A percentile compares a stretch with the other conserved stretches of the same genome.
Conservation (phyloP, 2,797 vertebrate genomes). For the Crenuchus spilurus region DNA sequence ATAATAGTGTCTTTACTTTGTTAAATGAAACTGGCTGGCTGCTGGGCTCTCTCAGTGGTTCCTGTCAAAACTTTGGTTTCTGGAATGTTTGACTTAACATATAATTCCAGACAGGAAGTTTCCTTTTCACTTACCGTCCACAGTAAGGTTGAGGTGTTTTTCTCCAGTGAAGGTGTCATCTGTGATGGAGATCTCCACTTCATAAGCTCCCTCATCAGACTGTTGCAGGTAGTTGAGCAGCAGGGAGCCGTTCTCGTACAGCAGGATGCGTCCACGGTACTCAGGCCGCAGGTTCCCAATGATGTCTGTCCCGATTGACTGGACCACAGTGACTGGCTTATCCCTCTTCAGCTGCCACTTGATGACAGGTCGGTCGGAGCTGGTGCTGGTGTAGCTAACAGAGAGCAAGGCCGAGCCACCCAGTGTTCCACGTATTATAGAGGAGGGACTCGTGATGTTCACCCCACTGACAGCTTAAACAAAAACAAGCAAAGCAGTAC, state of each 20-base stretch:
- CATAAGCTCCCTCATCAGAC: constrained; percentile 89
- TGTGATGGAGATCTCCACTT: constrained; percentile 97
- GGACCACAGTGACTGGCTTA: constrained; percentile 91
- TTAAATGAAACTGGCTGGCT: too few species aligned
- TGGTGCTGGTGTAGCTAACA: constrained; percentile 91
- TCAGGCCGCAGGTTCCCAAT: constrained; percentile 92
- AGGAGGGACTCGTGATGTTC: constrained; percentile 89
- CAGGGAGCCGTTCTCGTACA: constrained; percentile 92
- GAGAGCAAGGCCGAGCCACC: constrained; percentile 90
- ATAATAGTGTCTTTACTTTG: too few species aligned
- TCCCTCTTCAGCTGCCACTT: constrained; percentile 95
- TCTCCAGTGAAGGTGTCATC: constrained; percentile 96
- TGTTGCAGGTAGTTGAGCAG: constrained; percentile 89
- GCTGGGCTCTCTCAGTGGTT: too few species aligned
- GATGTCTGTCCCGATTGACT: constrained; percentile 92
- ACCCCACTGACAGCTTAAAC: constrained; percentile 83
- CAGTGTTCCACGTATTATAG: constrained; percentile 85
- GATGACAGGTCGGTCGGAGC: constrained; percentile 90
- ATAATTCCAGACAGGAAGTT: not conserved
- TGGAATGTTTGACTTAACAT: not conserved
- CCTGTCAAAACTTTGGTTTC: too few species aligned
- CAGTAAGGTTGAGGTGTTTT: constrained; percentile 89
- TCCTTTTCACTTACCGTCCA: constrained; percentile 84
- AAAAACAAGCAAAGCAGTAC: constrained; percentile 28
- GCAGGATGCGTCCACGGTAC: constrained; percentile 89